A percentile compares a stretch with the other conserved stretches of the same genome.
These are phyloP conservation scores for Paradoxurus hermaphroditus DNA, from an alignment of 2,113 vertebrate genomes.

Conservation along the genomic window DNA sequence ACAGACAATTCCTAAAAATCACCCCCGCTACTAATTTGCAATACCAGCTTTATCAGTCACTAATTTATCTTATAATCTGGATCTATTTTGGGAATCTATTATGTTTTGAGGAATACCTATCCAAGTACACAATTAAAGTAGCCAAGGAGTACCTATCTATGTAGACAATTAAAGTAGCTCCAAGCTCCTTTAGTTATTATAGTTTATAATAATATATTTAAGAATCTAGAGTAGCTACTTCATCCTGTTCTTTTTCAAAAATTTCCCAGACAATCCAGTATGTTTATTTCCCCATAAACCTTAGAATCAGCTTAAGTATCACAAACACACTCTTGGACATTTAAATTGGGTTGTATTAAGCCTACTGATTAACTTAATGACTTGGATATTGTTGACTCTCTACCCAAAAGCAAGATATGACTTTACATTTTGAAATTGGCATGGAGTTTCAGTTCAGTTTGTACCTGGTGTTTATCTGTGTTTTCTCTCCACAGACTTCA, in stretches of 20 bases:
- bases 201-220: neutral
- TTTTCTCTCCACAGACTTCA: neutral
- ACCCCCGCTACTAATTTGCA: neutral
- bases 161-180: no score
- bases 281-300: constrained; percentile 1
- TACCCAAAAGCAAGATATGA: neutral
- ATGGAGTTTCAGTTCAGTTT: neutral
- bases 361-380: neutral
- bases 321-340: neutral
- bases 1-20: neutral
- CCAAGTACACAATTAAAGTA: no score
- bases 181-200: neutral
- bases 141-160: no score
- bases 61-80: neutral
- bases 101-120: neutral
- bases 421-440: neutral
- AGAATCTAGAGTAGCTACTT: neutral
- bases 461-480: neutral
- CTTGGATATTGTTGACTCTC: neutral
- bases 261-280: neutral
- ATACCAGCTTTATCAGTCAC: neutral
- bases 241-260: neutral
- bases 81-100: neutral
- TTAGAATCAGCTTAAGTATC: neutral
- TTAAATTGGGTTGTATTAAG: constrained; percentile 1